Percentiles rank a stretch among this genome's conserved stretches.
Conservation (phyloP, 2,797 vertebrate species). For the Enteromius afrohamiltoni region DNA sequence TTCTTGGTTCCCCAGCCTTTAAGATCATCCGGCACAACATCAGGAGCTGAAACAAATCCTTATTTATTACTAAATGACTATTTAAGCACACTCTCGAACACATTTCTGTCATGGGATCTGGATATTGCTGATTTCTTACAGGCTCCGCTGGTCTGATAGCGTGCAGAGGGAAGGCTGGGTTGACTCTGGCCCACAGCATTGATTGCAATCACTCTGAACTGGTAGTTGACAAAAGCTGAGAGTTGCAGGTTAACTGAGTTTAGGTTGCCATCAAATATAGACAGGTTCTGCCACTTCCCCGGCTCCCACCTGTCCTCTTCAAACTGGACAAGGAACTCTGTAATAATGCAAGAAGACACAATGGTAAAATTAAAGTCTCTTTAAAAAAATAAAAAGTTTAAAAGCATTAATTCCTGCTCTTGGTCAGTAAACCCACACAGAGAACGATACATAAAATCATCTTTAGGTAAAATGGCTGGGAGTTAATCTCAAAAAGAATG, state of each 20-base stretch:
- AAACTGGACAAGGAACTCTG: slow-evolving; percentile 93
- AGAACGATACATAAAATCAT: background rate
- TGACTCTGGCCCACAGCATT: slow-evolving; percentile 91
- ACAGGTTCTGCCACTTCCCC: slow-evolving; percentile 87
- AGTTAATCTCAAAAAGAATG: background rate
- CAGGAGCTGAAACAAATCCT: slow-evolving; percentile 83
- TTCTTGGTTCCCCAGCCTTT: slow-evolving; percentile 88
- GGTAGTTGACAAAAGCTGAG: slow-evolving; percentile 92
- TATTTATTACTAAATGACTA: slow-evolving; percentile 1
- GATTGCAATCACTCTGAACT: slow-evolving; percentile 93
- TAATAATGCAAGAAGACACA: slow-evolving; percentile 12
- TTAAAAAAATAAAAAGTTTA: background rate
- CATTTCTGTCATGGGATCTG: background rate
- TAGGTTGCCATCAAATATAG: slow-evolving; percentile 83
- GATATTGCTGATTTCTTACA: slow-evolving; percentile 74
- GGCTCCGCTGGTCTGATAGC: slow-evolving; percentile 90
- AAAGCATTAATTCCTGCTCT: background rate
- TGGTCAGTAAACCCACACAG: background rate
- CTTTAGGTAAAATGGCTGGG: background rate
- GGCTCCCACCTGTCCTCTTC: slow-evolving; percentile 90
- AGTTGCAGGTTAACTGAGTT: slow-evolving; percentile 89
- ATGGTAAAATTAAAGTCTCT: background rate
- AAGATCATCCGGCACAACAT: slow-evolving; percentile 85
- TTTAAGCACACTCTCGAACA: background rate
- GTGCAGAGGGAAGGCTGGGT: slow-evolving; percentile 87